Conservation (phyloP, 2,113 vertebrate genomes). For the Bombycilla garrulus region DNA sequence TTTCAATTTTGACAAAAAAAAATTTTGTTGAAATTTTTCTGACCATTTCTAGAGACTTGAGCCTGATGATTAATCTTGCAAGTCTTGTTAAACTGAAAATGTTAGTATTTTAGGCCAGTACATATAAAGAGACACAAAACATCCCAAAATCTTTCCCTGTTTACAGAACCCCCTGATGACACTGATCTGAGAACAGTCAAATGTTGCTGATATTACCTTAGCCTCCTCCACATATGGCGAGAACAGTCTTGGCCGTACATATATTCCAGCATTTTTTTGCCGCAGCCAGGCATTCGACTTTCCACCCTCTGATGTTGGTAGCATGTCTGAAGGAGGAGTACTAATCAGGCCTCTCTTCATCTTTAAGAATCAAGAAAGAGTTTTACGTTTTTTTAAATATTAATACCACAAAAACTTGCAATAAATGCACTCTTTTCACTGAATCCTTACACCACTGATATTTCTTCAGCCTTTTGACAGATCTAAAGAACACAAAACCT, state of each 20-base stretch:
- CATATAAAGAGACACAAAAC: slow-evolving; percentile 48
- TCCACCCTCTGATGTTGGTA: slow-evolving; percentile 92
- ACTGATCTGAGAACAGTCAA: not conserved
- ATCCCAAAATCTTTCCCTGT: slow-evolving; percentile 3
- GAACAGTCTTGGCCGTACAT: slow-evolving; percentile 89
- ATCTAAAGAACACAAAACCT: not conserved
- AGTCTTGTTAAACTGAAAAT: slow-evolving; percentile 57
- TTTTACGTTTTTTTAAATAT: not conserved
- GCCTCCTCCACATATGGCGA: slow-evolving; percentile 94
- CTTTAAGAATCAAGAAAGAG: slow-evolving; percentile 73
- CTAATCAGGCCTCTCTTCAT: slow-evolving; percentile 98
- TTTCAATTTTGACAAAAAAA: slow-evolving; percentile 67
- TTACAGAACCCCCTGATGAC: slow-evolving; percentile 12
- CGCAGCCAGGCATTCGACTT: slow-evolving; percentile 96
- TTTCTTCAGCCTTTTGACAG: not conserved
- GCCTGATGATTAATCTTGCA: slow-evolving; percentile 62
- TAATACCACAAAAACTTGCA: not conserved
- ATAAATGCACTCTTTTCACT: not conserved
- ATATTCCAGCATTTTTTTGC: slow-evolving; percentile 95
- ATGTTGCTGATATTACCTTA: slow-evolving; percentile 80
- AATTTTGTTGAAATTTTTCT: slow-evolving; percentile 64
- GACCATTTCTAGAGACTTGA: slow-evolving; percentile 61
- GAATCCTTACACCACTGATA: not conserved
- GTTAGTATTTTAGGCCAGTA: slow-evolving; percentile 62
- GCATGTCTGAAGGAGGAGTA: slow-evolving; percentile 97